These are phyloP conservation scores for Ceratoteleas bidentatus DNA, from an alignment of 1,140 invertebrate genomes.

Conservation along the genomic window DNA sequence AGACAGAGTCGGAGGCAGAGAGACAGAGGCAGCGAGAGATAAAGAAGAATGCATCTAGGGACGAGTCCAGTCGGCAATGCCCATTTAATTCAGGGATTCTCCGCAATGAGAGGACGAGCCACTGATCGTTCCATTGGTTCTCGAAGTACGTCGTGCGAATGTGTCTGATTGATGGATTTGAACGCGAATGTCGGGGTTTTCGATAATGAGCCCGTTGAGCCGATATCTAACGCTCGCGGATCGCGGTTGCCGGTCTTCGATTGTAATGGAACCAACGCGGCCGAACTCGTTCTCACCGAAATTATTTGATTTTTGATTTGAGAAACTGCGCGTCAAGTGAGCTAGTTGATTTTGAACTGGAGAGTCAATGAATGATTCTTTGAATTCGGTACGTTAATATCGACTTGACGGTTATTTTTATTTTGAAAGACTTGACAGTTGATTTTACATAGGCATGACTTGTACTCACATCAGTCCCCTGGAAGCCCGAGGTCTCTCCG, in stretches of 20 bases:
- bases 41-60: constrained; percentile 63
- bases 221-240: constrained; percentile 53
- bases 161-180: constrained; percentile 57
- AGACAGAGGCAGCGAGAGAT: constrained; percentile 15
- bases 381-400: constrained; percentile 63
- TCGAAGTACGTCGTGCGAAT: constrained; percentile 58
- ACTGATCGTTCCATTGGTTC: constrained; percentile 64
- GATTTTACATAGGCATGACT: constrained; percentile 28
- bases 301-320: not conserved
- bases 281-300: constrained; percentile 58
- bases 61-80: constrained; percentile 74
- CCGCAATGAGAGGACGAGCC: constrained; percentile 68
- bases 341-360: too few species aligned
- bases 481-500: constrained; percentile 90
- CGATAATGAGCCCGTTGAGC: constrained; percentile 53
- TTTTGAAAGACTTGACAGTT: constrained; percentile 37
- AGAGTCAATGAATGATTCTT: too few species aligned
- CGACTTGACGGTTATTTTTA: constrained; percentile 58
- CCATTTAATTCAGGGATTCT: constrained; percentile 79
- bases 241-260: constrained; percentile 31
- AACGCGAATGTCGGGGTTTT: constrained; percentile 51
- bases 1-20: constrained; percentile 26
- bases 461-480: constrained; percentile 85
- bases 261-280: constrained; percentile 65
- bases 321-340: too few species aligned